Evolutionary conservation across 1,140 invertebrate species (phyloP).

Genomic region (Riptortus pedestris): DNA sequence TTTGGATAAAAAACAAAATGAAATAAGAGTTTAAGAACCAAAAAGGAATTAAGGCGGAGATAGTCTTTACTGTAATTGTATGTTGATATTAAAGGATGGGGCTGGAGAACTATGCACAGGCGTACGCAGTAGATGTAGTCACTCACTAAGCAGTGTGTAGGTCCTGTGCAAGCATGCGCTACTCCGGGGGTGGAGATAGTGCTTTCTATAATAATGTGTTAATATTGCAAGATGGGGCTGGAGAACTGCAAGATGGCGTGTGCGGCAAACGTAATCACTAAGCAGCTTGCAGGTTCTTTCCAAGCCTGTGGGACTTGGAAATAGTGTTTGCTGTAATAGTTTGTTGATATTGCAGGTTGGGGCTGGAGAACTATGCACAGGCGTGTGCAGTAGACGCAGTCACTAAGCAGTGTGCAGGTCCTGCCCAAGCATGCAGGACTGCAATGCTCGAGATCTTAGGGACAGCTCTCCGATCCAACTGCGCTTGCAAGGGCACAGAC

Average conservation of each 20-base stretch:
- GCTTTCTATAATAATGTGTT: too few species aligned
- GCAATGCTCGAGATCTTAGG: constrained; percentile 77
- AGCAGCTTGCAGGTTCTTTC: too few species aligned
- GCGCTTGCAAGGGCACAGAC: constrained; percentile 74
- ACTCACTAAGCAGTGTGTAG: constrained; percentile 84
- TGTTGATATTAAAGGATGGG: constrained; percentile 56
- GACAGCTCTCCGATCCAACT: constrained; percentile 68
- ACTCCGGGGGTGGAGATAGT: constrained; percentile 73
- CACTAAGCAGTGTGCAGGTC: constrained; percentile 79
- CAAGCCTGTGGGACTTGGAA: too few species aligned
- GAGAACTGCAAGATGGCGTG: too few species aligned
- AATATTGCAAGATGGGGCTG: too few species aligned
- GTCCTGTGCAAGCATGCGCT: constrained; percentile 63
- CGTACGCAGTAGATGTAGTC: constrained; percentile 76
- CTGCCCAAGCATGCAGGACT: constrained; percentile 61
- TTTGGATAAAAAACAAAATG: too few species aligned
- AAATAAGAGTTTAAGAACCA: too few species aligned
- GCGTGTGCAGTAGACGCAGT: constrained; percentile 79
- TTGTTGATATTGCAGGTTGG: constrained; percentile 53
- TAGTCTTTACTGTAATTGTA: too few species aligned
- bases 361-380: constrained; percentile 77
- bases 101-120: constrained; percentile 77
- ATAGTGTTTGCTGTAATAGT: too few species aligned
- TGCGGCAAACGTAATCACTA: too few species aligned
- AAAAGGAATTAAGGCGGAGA: too few species aligned